Base-by-base conservation (phyloP, 2,888 invertebrate species). In the Ctenicera cuprea region DNA sequence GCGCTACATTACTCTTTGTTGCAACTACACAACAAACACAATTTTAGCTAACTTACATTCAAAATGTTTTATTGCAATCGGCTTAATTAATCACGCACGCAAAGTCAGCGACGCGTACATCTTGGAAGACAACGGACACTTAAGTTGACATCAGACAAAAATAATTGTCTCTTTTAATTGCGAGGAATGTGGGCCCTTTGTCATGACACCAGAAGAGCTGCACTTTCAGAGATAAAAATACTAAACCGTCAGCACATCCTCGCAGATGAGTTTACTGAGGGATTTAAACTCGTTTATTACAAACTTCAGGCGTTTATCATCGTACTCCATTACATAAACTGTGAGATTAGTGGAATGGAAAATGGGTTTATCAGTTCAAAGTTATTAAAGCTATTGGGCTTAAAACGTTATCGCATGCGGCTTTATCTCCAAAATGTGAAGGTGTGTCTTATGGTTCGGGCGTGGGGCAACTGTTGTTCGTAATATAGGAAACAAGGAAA, bases 121-220 rank as follows among this genome's bases (percentile, higher is more conserved):
- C 66, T 66, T 54, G 45, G 50, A 67, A 67, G 54, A 67, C 67
- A 54, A 67, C 22, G 30, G 62, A 30, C 62, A 62, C 45, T 62
- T 62, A 67, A 57, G 41, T 37, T 33, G 57, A 67, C 67, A 67
- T 67, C 67, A 57, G 67, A 67, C 67, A 41, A 69, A 62, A 62
- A 62, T 69, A 69, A 69, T 69, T 69, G 52, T 52, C 50, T 59
- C 64, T 71, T 71, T 71, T 64, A 71, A 71, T 71, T 71, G 71
- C 33, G 14, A 64, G 33, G 71, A 71, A 71, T 71, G 71, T 64
- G 64, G 57, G 62, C 22, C 59, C 62, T 69, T 59, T 61, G 48
- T 69, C 59, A 61, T 69, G 33, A 50, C 69, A 50, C 50, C 12
- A 61, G 30, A 57, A 38, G 14, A 54, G 59, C 59, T 18, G 18